Conservation (phyloP, 2,797 vertebrate genomes). For the Lepilemur ruficaudatus region DNA sequence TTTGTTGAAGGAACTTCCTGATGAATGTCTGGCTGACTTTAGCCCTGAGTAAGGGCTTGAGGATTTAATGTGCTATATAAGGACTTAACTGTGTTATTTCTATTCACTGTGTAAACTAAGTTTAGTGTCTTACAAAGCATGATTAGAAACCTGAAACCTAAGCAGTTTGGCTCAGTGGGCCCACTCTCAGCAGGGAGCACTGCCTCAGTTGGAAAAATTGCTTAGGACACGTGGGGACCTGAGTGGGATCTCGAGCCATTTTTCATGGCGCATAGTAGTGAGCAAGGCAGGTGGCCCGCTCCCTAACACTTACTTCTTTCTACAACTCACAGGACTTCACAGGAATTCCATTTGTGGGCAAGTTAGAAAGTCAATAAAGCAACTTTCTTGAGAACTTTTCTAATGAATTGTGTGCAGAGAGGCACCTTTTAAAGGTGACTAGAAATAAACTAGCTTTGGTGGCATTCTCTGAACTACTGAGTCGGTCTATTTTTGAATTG, state of each 20-base stretch:
- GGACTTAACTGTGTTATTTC: not conserved
- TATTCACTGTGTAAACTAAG: not conserved
- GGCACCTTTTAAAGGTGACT: not conserved
- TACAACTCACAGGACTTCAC: not conserved
- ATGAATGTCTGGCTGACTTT: not conserved
- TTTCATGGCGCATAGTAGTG: fast-evolving
- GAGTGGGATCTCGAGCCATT: not conserved
- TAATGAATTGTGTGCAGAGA: not conserved
- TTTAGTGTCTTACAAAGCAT: not conserved
- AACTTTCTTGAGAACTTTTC: not conserved
- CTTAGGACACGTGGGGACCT: not conserved
- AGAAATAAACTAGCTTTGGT: not conserved
- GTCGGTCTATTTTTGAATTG: not conserved
- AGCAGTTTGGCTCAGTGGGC: not conserved
- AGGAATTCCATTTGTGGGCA: not conserved
- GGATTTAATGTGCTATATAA: not conserved
- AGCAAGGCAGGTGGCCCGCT: not conserved
- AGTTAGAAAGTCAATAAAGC: not conserved
- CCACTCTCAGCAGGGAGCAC: not conserved
- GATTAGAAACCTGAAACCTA: not conserved
- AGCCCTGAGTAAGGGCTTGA: not conserved
- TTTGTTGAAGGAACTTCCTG: conserved; percentile 12
- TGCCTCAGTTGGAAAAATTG: not conserved
- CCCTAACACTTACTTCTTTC: not conserved
- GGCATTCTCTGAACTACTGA: conserved; percentile 1